A percentile compares a stretch with the other conserved stretches of the same genome.
phyloP scores from a whole-genome alignment of 2,888 invertebrate genomes.

The Scrobipalpa atriplicella region DNA sequence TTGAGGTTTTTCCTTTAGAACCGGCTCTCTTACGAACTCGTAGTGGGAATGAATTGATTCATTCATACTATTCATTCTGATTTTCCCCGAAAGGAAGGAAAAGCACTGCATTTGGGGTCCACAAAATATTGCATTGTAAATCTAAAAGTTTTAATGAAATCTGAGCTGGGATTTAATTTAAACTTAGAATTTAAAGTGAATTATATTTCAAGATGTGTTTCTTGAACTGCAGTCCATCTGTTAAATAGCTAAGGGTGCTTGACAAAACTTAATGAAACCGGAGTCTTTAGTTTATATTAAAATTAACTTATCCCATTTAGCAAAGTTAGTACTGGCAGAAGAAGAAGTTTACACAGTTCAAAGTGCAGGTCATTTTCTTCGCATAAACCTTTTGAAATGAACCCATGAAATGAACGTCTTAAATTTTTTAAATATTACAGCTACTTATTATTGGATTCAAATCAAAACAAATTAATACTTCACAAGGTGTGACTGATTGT shows the following conservation, averaged over 20 bases:
- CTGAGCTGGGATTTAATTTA: neutral
- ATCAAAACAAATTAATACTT: too few relatives aligned
- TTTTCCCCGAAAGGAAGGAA: neutral
- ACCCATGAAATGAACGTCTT: too few relatives aligned
- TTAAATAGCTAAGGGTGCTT: neutral
- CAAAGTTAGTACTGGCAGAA: too few relatives aligned
- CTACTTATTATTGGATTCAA: too few relatives aligned
- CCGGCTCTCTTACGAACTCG: conserved; percentile 36
- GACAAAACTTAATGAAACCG: too few relatives aligned
- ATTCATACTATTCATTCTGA: neutral
- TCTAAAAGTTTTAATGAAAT: conserved; percentile 26
- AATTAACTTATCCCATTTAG: too few relatives aligned
- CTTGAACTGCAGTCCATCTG: conserved; percentile 7
- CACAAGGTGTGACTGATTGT: too few relatives aligned
- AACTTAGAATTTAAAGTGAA: conserved; percentile 10
- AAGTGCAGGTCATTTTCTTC: too few relatives aligned
- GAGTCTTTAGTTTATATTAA: too few relatives aligned
- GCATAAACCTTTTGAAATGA: too few relatives aligned
- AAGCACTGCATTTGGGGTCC: conserved; percentile 10
- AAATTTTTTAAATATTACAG: too few relatives aligned
- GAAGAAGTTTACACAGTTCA: too few relatives aligned
- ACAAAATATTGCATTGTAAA: conserved; percentile 4
- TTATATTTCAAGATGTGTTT: conserved; percentile 1
- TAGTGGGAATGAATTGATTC: conserved; percentile 19
- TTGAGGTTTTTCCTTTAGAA: conserved; percentile 47